These are phyloP conservation scores for Corydoras maculifer DNA, from an alignment of 2,113 vertebrate species.

Conservation along the genomic window DNA sequence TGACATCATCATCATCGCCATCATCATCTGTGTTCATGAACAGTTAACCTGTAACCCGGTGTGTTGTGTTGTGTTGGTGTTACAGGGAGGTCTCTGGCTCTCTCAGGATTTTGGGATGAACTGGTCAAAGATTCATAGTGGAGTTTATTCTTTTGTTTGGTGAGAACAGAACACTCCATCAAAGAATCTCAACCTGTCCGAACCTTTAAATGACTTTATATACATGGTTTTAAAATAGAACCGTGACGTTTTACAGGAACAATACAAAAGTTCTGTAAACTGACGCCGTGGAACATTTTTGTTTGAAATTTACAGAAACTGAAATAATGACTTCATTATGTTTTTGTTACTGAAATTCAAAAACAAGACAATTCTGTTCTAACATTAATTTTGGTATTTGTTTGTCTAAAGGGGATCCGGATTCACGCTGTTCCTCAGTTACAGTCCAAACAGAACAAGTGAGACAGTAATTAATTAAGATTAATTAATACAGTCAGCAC, in stretches of 20 bases:
- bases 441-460: slow-evolving; percentile 60
- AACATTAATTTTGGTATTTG: background rate
- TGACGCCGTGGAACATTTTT: too few species aligned
- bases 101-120: slow-evolving; percentile 65
- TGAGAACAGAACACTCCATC: slow-evolving; percentile 45
- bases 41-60: background rate
- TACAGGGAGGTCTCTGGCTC: slow-evolving; percentile 65
- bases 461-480: background rate
- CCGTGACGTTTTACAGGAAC: too few species aligned
- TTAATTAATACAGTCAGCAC: background rate
- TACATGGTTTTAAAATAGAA: too few species aligned
- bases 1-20: too few species aligned
- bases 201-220: too few species aligned
- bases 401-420: slow-evolving; percentile 59
- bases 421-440: slow-evolving; percentile 65
- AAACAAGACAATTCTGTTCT: background rate
- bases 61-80: background rate
- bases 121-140: slow-evolving; percentile 67
- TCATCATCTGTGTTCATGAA: too few species aligned
- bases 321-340: too few species aligned
- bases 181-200: too few species aligned
- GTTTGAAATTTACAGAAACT: too few species aligned
- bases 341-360: too few species aligned
- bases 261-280: too few species aligned
- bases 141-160: slow-evolving; percentile 68